phyloP scores from a whole-genome alignment of 2,797 vertebrate genomes.

The Microctenopoma steveboyesi region DNA sequence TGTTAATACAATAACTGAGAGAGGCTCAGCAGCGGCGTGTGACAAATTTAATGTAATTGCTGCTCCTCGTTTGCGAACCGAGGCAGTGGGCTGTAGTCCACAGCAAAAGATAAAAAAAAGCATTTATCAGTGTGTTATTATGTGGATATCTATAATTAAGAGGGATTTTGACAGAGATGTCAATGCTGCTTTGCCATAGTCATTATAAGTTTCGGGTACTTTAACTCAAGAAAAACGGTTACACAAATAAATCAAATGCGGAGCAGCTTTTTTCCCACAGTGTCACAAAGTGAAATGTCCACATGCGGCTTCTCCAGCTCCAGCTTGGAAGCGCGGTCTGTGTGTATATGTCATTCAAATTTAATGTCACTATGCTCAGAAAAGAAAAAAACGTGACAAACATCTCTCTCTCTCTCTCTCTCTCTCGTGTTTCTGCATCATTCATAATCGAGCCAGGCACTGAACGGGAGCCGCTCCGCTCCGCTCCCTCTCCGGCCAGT shows the following conservation, averaged over 20 bases:
- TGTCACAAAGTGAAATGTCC: conserved; percentile 57
- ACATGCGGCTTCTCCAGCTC: conserved; percentile 37
- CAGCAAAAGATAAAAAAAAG: conserved; percentile 3
- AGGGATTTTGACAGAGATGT: conserved; percentile 43
- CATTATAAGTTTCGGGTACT: conserved; percentile 59
- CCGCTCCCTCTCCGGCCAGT: conserved; percentile 39
- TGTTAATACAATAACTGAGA: conserved; percentile 80
- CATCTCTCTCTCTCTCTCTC: conserved; percentile 14
- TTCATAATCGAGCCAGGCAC: conserved; percentile 76
- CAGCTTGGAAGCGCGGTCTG: conserved; percentile 38
- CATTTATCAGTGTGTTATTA: conserved; percentile 58
- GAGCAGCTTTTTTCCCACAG: neutral
- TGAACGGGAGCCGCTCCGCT: conserved; percentile 59
- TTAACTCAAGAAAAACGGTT: conserved; percentile 21
- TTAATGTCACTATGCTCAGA: conserved; percentile 70
- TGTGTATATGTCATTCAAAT: conserved; percentile 69
- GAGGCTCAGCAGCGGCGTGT: conserved; percentile 74
- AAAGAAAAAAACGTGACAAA: conserved; percentile 70
- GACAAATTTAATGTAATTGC: conserved; percentile 80
- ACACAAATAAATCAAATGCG: conserved; percentile 10
- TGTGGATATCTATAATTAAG: conserved; percentile 44
- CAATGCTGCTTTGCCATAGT: conserved; percentile 51
- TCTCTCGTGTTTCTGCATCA: conserved; percentile 68
- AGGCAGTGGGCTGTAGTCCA: conserved; percentile 26
- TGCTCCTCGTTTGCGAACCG: conserved; percentile 66